Evolutionary conservation across 2,888 invertebrate genomes (phyloP).

Genomic region (Sphaerophoria taeniata): DNA sequence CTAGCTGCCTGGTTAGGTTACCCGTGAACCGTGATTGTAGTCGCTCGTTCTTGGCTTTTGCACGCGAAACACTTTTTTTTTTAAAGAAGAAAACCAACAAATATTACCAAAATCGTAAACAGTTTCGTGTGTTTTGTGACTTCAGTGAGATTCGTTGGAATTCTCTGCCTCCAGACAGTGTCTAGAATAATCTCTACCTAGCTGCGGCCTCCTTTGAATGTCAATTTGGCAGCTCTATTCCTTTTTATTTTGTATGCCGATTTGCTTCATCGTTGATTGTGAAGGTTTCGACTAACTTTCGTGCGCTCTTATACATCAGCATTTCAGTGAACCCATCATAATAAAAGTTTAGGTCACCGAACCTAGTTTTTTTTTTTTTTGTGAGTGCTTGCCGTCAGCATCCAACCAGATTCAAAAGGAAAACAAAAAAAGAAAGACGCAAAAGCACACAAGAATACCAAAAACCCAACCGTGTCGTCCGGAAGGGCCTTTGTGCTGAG

Average conservation of each 20-base stretch:
- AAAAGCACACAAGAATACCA: conserved; percentile 4
- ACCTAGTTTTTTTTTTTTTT: conserved; percentile 27
- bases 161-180: conserved; percentile 23
- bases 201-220: conserved; percentile 4
- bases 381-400: background rate
- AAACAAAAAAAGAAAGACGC: background rate
- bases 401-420: conserved; percentile 9
- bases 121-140: conserved; percentile 10
- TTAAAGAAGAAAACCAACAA: conserved; percentile 5
- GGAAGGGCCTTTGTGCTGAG: background rate
- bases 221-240: conserved; percentile 2
- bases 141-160: background rate
- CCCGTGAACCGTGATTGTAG: background rate
- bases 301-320: conserved; percentile 4
- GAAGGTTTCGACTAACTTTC: conserved; percentile 4
- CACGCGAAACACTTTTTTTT: background rate
- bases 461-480: conserved; percentile 14
- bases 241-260: background rate
- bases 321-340: conserved; percentile 21
- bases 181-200: conserved; percentile 21
- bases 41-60: conserved; percentile 3
- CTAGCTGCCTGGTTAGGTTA: background rate
- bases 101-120: conserved; percentile 18
- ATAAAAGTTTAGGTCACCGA: conserved; percentile 62
- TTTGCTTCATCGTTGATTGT: conserved; percentile 6